phyloP scores from a whole-genome alignment of 2,888 invertebrate species.

The Bombyx huttoni region DNA sequence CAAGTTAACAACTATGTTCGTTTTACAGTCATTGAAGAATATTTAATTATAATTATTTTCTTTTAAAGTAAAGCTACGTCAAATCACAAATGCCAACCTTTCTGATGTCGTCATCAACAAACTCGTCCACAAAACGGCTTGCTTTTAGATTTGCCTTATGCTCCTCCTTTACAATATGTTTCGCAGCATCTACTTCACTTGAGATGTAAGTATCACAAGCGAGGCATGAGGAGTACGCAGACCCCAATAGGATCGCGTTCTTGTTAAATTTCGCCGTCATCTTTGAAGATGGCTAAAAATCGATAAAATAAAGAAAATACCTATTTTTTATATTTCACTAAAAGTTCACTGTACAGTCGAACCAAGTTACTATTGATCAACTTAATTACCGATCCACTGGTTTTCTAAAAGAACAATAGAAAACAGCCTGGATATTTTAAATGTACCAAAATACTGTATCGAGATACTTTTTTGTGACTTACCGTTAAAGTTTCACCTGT shows the following conservation, averaged over 20 bases:
- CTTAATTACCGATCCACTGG: no score
- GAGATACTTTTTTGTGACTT: no score
- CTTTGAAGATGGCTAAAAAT: neutral
- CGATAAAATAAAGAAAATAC: neutral
- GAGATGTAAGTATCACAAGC: neutral
- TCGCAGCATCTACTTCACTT: neutral
- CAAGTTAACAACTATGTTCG: neutral
- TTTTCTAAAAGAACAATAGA: no score
- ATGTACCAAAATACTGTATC: no score
- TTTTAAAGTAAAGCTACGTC: neutral
- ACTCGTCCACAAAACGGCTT: neutral
- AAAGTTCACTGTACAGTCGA: no score
- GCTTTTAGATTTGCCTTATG: neutral
- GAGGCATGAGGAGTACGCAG: neutral
- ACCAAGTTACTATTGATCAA: no score
- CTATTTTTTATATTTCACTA: neutral
- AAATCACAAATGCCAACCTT: neutral
- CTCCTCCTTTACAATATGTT: neutral
- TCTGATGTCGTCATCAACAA: neutral
- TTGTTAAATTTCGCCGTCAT: neutral
- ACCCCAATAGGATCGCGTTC: neutral
- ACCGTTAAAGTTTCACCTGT: no score
- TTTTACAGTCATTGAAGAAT: neutral
- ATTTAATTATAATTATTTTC: neutral
- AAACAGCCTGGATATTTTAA: no score